phyloP scores from a whole-genome alignment of 1,140 invertebrate genomes.

The Listronotus bonariensis region DNA sequence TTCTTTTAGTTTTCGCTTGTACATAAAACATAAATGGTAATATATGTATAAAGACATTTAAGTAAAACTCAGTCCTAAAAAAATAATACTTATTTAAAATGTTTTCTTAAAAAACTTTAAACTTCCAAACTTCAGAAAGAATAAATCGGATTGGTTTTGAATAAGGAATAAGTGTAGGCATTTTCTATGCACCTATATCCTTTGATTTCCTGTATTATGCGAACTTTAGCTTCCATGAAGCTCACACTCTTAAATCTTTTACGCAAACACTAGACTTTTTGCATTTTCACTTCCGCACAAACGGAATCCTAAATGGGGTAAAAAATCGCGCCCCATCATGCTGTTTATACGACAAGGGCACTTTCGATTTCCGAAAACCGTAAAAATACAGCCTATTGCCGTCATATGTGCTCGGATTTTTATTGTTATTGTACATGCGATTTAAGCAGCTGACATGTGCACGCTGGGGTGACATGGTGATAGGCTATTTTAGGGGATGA shows the following conservation, averaged over 20 bases:
- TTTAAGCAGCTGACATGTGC: conserved; percentile 26
- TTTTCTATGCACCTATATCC: conserved; percentile 33
- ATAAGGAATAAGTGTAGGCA: conserved; percentile 28
- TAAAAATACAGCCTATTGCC: conserved; percentile 26
- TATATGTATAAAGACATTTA: too few species aligned
- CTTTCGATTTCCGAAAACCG: conserved; percentile 36
- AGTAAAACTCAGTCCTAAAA: too few species aligned
- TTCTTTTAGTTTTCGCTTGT: too few species aligned
- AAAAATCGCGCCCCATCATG: conserved; percentile 20
- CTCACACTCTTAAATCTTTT: conserved; percentile 13
- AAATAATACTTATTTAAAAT: too few species aligned
- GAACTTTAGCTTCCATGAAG: conserved; percentile 12
- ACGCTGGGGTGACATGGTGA: background rate
- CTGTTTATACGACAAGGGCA: conserved; percentile 23
- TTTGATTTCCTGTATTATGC: conserved; percentile 36
- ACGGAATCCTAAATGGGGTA: conserved; percentile 31
- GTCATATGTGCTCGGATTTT: conserved; percentile 22
- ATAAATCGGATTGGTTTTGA: conserved; percentile 25
- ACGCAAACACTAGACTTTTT: conserved; percentile 28
- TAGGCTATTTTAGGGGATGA: conserved; percentile 12
- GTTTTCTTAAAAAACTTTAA: background rate
- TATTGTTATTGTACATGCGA: conserved; percentile 27
- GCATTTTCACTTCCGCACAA: conserved; percentile 35
- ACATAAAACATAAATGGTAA: too few species aligned
- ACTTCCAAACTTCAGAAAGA: conserved; percentile 1